Conservation (phyloP, 1,140 invertebrate species). For the Yoshiicerus persimilis region DNA sequence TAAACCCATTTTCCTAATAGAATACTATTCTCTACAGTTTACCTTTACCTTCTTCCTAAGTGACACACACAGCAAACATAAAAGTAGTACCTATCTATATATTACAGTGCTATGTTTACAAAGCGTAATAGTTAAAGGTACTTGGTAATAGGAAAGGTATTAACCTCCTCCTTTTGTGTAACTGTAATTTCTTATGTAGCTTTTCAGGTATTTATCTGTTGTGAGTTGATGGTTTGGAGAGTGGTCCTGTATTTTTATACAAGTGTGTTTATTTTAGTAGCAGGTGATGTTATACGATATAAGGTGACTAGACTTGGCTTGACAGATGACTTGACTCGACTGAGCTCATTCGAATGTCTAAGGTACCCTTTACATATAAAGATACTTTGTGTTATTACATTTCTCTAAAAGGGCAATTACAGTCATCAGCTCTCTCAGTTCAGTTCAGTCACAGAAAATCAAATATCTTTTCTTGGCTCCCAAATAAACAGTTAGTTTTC, state of each 20-base stretch:
- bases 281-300: neutral
- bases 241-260: neutral
- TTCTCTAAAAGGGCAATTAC: slow-evolving; percentile 20
- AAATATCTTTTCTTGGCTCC: neutral
- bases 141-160: neutral
- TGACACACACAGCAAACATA: neutral
- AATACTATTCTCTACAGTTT: neutral
- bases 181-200: neutral
- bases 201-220: neutral
- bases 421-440: neutral
- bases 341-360: neutral
- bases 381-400: neutral
- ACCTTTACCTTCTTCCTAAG: neutral
- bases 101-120: neutral
- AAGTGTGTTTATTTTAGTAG: neutral
- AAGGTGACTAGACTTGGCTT: neutral
- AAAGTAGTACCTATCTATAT: neutral
- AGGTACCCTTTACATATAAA: neutral
- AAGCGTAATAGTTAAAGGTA: too few relatives aligned
- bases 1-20: neutral
- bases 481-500: slow-evolving; percentile 5
- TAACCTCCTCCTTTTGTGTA: neutral
- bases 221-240: neutral
- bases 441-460: neutral
- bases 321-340: neutral